Conservation (phyloP, 2,113 vertebrate genomes). For the Dascyllus trimaculatus region DNA sequence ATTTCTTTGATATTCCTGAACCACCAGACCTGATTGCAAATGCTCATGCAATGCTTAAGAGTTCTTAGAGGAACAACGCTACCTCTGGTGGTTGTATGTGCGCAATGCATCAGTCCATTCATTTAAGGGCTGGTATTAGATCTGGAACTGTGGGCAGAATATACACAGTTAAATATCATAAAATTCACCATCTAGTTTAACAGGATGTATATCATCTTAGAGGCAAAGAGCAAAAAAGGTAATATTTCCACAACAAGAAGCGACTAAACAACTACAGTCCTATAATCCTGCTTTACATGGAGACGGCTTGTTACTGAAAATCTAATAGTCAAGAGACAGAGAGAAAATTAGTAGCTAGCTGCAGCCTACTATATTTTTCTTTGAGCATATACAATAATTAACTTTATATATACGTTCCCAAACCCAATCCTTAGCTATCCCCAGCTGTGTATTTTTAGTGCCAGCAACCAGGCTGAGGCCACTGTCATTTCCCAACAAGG, state of each 20-base stretch:
- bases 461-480: conserved; percentile 74
- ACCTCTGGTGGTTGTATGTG: conserved; percentile 69
- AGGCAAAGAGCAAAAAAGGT: not conserved
- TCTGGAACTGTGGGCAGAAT: not conserved
- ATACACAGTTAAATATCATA: not conserved
- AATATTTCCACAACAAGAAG: conserved; percentile 33
- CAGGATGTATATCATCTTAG: not conserved
- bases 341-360: conserved; percentile 79
- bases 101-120: conserved; percentile 39
- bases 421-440: conserved; percentile 74
- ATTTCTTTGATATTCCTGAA: not conserved
- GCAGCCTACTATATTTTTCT: conserved; percentile 79
- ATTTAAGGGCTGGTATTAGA: not conserved
- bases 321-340: conserved; percentile 72
- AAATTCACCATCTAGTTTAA: conserved; percentile 2
- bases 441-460: conserved; percentile 81
- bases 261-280: conserved; percentile 48
- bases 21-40: conserved; percentile 13
- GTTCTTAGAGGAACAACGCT: conserved; percentile 48
- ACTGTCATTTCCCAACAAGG: conserved; percentile 79
- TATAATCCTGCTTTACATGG: conserved; percentile 52
- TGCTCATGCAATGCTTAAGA: not conserved
- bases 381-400: conserved; percentile 83
- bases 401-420: conserved; percentile 81
- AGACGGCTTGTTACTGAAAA: conserved; percentile 70